A percentile compares a stretch with the other conserved stretches of the same genome.
These are phyloP conservation scores for Physeter macrocephalus DNA, from an alignment of 2,113 vertebrate genomes.

Conservation along the genomic window DNA sequence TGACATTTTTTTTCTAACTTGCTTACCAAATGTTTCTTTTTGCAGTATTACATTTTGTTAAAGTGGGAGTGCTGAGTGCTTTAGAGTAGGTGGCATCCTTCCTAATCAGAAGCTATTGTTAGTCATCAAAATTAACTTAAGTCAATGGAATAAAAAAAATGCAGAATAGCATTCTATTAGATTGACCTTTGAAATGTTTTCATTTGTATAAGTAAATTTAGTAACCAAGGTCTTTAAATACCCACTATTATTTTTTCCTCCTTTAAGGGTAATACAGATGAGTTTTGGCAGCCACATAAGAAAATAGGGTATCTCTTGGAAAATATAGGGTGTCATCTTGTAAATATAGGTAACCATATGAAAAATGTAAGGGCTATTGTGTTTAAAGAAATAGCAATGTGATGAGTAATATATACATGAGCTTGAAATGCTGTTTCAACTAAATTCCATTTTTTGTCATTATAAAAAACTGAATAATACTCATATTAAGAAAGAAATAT, in stretches of 20 bases:
- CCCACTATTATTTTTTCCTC: not conserved
- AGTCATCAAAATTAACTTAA: not conserved
- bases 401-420: not conserved
- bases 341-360: not conserved
- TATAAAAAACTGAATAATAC: not conserved
- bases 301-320: not conserved
- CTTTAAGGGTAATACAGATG: not conserved
- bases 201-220: not conserved
- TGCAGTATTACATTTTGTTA: not conserved
- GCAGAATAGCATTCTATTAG: not conserved
- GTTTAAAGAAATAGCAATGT: not conserved
- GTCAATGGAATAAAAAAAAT: not conserved
- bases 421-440: not conserved
- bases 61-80: not conserved
- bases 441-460: not conserved
- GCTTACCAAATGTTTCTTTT: constrained; percentile 7
- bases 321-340: not conserved
- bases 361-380: not conserved
- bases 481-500: not conserved
- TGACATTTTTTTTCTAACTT: constrained; percentile 31
- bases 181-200: not conserved
- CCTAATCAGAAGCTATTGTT: not conserved
- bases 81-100: not conserved
- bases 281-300: not conserved
- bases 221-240: constrained; percentile 15